Evolutionary conservation across 1,140 invertebrate genomes (phyloP).

Genomic region (Ceratina australensis): DNA sequence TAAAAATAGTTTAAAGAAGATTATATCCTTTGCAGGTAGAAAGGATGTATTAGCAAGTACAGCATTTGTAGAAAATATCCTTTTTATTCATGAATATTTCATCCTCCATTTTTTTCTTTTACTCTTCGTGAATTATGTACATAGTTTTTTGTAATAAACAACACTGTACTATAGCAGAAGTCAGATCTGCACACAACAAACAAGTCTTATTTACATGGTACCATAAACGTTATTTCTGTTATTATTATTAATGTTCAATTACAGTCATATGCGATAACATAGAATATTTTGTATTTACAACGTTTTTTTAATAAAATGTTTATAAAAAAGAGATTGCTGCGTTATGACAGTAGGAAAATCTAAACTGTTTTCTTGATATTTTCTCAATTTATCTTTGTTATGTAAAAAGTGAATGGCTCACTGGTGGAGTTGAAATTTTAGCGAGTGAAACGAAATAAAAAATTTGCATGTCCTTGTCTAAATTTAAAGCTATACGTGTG

Average conservation of each 20-base stretch:
- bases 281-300: constrained; percentile 34
- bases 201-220: constrained; percentile 25
- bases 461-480: not conserved
- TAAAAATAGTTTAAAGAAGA: not conserved
- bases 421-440: constrained; percentile 2
- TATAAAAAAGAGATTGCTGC: constrained; percentile 18
- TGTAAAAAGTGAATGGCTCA: not conserved
- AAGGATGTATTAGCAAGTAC: not conserved
- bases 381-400: not conserved
- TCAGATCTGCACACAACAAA: not conserved
- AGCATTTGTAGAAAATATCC: constrained; percentile 24
- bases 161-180: constrained; percentile 16
- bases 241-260: constrained; percentile 10
- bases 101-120: not conserved
- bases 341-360: not conserved
- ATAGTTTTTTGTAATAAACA: constrained; percentile 9
- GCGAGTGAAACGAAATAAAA: not conserved
- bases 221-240: constrained; percentile 5
- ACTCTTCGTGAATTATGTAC: constrained; percentile 24
- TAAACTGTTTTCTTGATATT: not conserved
- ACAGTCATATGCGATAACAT: constrained; percentile 17
- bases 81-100: constrained; percentile 3
- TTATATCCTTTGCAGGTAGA: not conserved
- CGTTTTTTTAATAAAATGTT: constrained; percentile 20
- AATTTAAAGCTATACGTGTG: not conserved